Conservation (phyloP, 35 echinoderm and acorn worm genomes). For the Strongylocentrotus purpuratus region DNA sequence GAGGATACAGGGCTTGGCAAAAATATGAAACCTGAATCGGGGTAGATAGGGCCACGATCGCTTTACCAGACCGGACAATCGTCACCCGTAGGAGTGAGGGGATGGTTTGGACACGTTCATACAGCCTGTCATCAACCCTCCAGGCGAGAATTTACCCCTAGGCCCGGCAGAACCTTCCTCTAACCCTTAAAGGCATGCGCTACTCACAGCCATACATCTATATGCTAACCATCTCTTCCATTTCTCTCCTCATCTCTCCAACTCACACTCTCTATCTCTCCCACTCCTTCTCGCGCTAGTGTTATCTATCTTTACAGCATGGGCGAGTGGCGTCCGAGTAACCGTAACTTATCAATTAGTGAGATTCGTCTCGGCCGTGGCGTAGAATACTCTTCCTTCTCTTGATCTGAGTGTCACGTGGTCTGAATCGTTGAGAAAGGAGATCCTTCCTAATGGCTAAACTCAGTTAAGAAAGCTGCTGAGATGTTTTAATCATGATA, state of each 20-base stretch:
- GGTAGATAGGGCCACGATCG: constrained; percentile 27
- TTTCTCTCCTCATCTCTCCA: not conserved
- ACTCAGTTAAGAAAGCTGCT: constrained; percentile 11
- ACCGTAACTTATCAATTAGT: constrained; percentile 48
- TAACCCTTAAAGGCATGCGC: constrained; percentile 35
- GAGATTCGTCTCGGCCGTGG: not conserved
- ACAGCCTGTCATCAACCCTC: constrained; percentile 31
- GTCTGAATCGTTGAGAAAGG: not conserved
- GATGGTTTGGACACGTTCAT: constrained; percentile 35
- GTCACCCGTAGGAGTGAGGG: not conserved
- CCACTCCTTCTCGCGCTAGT: not conserved
- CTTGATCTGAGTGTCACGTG: not conserved
- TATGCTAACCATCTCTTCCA: not conserved
- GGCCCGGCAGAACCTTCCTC: constrained; percentile 10
- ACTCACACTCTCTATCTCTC: not conserved
- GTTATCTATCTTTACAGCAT: not conserved
- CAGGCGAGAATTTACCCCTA: constrained; percentile 44
- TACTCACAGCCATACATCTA: not conserved
- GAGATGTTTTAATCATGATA: constrained; percentile 13
- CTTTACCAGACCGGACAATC: constrained; percentile 40
- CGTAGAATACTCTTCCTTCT: not conserved
- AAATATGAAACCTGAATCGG: constrained; percentile 23
- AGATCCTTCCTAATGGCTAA: constrained; percentile 17
- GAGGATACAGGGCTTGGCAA: constrained; percentile 34
- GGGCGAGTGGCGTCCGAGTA: constrained; percentile 16